Conservation (phyloP, 2,797 vertebrate genomes). For the Notoglanidium macrostoma region DNA sequence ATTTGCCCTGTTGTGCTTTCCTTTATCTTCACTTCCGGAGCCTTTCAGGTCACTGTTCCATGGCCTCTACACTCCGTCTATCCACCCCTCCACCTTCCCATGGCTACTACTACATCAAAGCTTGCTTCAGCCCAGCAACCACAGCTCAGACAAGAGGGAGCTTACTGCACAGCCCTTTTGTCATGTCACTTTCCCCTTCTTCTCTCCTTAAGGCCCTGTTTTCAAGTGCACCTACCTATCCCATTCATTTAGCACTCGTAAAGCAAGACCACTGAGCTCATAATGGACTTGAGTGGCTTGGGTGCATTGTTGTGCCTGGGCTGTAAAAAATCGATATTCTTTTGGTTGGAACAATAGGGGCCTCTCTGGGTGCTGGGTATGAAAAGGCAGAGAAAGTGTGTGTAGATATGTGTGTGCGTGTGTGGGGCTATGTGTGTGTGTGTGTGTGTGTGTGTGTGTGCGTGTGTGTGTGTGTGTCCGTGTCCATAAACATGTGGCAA, state of each 20-base stretch:
- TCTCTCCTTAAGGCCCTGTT: conserved; percentile 42
- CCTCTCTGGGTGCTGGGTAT: conserved; percentile 33
- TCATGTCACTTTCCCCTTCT: conserved; percentile 63
- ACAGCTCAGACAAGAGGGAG: conserved; percentile 51
- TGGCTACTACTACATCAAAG: conserved; percentile 69
- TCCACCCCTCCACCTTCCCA: conserved; percentile 42
- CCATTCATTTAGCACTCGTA: conserved; percentile 64
- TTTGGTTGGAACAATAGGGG: conserved; percentile 50
- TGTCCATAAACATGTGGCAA: conserved; percentile 19
- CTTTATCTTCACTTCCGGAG: conserved; percentile 73
- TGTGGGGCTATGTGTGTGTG: neutral
- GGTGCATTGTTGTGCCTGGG: conserved; percentile 54
- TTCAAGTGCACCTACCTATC: conserved; percentile 55
- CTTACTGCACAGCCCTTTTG: conserved; percentile 64
- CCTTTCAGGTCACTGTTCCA: conserved; percentile 69
- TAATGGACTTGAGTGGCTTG: conserved; percentile 60
- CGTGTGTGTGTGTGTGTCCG: conserved; percentile 20
- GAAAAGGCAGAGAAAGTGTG: conserved; percentile 12
- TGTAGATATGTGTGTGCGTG: conserved; percentile 20
- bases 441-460: neutral
- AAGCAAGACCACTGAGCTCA: conserved; percentile 67
- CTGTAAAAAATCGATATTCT: conserved; percentile 63
- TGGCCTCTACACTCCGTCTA: conserved; percentile 46
- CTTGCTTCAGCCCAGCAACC: conserved; percentile 40
- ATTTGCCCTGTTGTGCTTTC: conserved; percentile 74